phyloP scores from a whole-genome alignment of 2,797 vertebrate species.

The Sebastes vulpes region DNA sequence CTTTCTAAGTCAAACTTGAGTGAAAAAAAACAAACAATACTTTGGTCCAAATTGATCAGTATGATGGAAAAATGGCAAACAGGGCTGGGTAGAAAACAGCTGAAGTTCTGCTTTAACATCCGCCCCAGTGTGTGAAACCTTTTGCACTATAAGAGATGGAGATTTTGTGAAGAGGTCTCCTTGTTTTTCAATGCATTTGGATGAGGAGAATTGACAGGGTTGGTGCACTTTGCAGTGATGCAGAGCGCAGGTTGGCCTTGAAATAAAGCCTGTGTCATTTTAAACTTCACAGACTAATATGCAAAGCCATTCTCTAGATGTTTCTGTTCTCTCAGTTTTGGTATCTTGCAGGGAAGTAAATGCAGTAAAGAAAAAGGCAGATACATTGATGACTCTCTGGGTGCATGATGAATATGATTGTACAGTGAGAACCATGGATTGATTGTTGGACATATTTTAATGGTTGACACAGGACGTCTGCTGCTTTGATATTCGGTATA shows the following conservation, averaged over 20 bases:
- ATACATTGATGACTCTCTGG: not conserved
- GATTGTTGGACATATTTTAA: not conserved
- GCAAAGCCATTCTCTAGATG: conserved; percentile 54
- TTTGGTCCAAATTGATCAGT: not conserved
- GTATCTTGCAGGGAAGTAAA: conserved; percentile 9
- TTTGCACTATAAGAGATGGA: conserved; percentile 56
- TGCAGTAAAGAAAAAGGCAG: not conserved
- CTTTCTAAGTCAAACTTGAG: not conserved
- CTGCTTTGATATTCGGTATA: not conserved
- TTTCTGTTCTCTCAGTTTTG: conserved; percentile 3
- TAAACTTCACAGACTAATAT: conserved; percentile 52
- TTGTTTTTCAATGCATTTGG: conserved; percentile 6
- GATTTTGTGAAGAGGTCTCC: not conserved
- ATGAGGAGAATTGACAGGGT: not conserved
- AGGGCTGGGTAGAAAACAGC: not conserved
- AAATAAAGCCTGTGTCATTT: not conserved
- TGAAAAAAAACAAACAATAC: not conserved
- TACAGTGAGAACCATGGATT: not conserved
- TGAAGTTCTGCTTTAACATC: not conserved
- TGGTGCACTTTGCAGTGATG: conserved; percentile 36
- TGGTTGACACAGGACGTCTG: not conserved
- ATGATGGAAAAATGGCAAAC: not conserved
- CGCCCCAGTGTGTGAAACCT: conserved; percentile 3
- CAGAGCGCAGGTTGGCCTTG: not conserved
- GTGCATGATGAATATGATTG: not conserved